Evolutionary conservation across 1,140 invertebrate species (phyloP), one percentile per base, ranked within the genome.

Genomic region (Cyphomyrmex costatus): DNA sequence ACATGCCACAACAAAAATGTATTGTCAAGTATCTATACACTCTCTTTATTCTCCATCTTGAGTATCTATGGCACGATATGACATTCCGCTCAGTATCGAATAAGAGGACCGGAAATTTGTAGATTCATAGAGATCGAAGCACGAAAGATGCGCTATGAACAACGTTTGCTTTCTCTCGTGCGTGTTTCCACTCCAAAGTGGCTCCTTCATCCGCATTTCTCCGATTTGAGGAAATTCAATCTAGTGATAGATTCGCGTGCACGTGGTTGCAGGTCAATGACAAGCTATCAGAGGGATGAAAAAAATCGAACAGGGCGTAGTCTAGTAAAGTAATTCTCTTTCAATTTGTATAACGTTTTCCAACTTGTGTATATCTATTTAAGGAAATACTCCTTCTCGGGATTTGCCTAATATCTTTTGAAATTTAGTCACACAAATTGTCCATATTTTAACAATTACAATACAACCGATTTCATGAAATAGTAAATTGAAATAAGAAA

Each of bases 221-320:
- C 19, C 68, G 36, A 82, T 82, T 71, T 36, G 66, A 73, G 73
- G 42, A 87, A 87, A 86, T 88, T 78, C 82, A 88, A 90, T 90
- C 89, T 86, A 46, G 30, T 73, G 76, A 80, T 85, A 89, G 88
- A 92, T 92, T 92, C 68, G 53, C 70, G 21, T 78, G 60, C 65
- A 80, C 63, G 46, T 56, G 53, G 46, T 89, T 77, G 68, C 49
- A 21, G 21, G 53, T 82, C 79, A 73, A 82, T 33, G 53, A 82
- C 66, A n/a, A 73, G 27, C n/a, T n/a, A 58, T 27, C 53, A 33
- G 8, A 74, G 2, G 24, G 66, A 82, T 30, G 14, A 27, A 49
- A 83, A 24, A 83, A 19, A 74, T 74, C 12, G 24, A 83, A 58
- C 12, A 58, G 36, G 2, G 12, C 12, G 46, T 46, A 66, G 24